Evolutionary conservation across 2,888 invertebrate species (phyloP).

Genomic region (Chrysotoxum bicinctum): DNA sequence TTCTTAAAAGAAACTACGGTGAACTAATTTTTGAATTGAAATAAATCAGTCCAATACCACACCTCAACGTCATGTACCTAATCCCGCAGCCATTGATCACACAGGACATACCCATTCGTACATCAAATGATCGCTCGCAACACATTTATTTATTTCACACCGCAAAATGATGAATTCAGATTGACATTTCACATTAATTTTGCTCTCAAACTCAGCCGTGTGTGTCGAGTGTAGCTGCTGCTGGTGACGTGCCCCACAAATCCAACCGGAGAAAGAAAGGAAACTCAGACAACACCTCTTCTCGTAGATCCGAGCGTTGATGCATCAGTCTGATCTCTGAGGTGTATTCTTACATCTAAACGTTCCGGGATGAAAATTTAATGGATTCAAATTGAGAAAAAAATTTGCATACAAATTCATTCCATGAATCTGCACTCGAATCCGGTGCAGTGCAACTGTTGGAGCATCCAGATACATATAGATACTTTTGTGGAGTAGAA

Average conservation of each 20-base stretch:
- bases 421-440: slow-evolving; percentile 51
- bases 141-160: slow-evolving; percentile 73
- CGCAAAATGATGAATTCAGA: slow-evolving; percentile 70
- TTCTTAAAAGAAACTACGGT: background rate
- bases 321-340: background rate
- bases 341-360: background rate
- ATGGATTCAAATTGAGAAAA: slow-evolving; percentile 65
- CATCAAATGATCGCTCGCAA: slow-evolving; percentile 39
- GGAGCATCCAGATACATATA: slow-evolving; percentile 21
- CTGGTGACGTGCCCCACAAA: slow-evolving; percentile 60
- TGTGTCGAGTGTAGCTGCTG: slow-evolving; percentile 22
- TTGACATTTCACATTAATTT: slow-evolving; percentile 71
- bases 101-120: slow-evolving; percentile 16
- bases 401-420: slow-evolving; percentile 72
- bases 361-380: slow-evolving; percentile 58
- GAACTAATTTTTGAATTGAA: slow-evolving; percentile 30
- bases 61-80: slow-evolving; percentile 32
- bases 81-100: slow-evolving; percentile 8
- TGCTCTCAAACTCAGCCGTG: slow-evolving; percentile 9
- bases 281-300: slow-evolving; percentile 15
- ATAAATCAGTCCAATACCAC: slow-evolving; percentile 63
- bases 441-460: slow-evolving; percentile 12
- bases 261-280: slow-evolving; percentile 24
- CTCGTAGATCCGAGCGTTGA: background rate
- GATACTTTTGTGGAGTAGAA: slow-evolving; percentile 10